Base-by-base conservation (phyloP, 2,797 vertebrate species). In the Acestrorhynchus altus region DNA sequence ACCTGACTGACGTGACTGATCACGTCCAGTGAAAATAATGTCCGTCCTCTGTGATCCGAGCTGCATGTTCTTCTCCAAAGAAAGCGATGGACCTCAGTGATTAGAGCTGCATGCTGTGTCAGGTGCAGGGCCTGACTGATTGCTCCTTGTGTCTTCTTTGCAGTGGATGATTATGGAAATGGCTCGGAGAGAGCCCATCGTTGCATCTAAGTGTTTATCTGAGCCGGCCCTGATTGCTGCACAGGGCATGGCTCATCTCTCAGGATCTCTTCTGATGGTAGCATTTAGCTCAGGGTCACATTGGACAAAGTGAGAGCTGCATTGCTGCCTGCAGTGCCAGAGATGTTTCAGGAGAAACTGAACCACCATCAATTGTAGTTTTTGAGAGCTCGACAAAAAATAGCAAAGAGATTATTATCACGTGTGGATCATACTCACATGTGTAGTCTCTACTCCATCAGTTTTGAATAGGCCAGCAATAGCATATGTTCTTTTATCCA, bases 121-220 rank as follows among this genome's bases (percentile, higher is more conserved):
- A 87, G 89, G 88, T 74, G 26, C 74, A 83, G 87, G 83, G 82
- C 81, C 66, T 24, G 79, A 83, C 80, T 92, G 92, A 93, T 92
- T 91, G 90, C 86, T 87, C 87, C 90, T 89, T 86, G 81, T 88
- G 85, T 88, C 85, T 88, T 86, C 88, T 88, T 89, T 88, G 84
- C 89, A 83, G 88, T 86, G 83, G 88, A 85, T 90, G 91, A 94
- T 93, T 92, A 89, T 88, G 86, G 74, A 84, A 83, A 87, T 72
- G 78, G 73, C 84, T 78, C 83, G 39, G 88, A 9, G 16, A 86
- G 79, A 88, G 90, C 84, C 22, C 31, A 81, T 72, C 63, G 39
- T 70, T 72, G 76, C 51, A 40, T 39, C 31, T 18, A 49, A 83
- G 81, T 88, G 88, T 90, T 87, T 89, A 84, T 81, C 67, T 63